These are phyloP conservation scores for Notodonta dromedarius DNA, from an alignment of 2,888 invertebrate species.

Conservation along the genomic window DNA sequence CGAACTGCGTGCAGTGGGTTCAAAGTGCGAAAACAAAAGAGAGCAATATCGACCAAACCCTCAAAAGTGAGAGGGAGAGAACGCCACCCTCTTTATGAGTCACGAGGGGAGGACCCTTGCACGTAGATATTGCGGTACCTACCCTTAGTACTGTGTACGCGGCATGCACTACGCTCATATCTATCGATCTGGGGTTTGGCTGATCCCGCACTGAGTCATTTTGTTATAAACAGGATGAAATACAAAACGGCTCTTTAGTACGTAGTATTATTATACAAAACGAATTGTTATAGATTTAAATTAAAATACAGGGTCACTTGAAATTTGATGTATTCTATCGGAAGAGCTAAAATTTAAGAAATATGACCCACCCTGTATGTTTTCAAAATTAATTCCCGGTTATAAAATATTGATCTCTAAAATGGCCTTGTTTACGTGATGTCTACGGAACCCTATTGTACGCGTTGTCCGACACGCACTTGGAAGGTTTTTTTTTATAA, in stretches of 20 bases:
- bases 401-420: no score
- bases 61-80: slow-evolving; percentile 74
- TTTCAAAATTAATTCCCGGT: no score
- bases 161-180: slow-evolving; percentile 68
- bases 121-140: slow-evolving; percentile 69
- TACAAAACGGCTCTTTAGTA: background rate
- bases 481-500: no score
- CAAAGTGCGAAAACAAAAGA: slow-evolving; percentile 80
- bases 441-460: no score
- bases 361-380: no score
- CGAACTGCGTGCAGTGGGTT: slow-evolving; percentile 46
- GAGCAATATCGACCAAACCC: slow-evolving; percentile 82
- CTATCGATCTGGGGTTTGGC: slow-evolving; percentile 59
- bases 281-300: no score
- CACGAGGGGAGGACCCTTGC: slow-evolving; percentile 81
- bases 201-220: slow-evolving; percentile 6
- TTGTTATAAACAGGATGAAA: slow-evolving; percentile 4
- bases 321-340: no score
- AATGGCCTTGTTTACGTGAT: no score
- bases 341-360: no score
- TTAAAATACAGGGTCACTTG: no score
- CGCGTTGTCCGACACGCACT: no score
- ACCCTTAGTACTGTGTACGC: slow-evolving; percentile 65
- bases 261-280: no score
- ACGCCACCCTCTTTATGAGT: slow-evolving; percentile 82